phyloP scores from a whole-genome alignment of 2,113 vertebrate species.

The Phoxinus phoxinus region DNA sequence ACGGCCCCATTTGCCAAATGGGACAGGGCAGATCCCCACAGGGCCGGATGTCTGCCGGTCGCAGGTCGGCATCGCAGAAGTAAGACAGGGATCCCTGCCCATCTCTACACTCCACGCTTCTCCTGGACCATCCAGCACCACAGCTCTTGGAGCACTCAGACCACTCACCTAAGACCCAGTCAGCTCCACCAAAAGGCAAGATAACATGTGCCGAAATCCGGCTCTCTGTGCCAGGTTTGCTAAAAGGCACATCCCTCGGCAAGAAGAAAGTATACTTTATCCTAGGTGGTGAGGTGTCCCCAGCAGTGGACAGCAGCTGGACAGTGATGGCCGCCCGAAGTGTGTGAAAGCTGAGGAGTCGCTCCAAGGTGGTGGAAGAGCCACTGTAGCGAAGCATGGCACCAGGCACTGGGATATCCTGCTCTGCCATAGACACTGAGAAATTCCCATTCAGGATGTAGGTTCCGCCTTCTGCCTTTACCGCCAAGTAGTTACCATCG shows the following conservation, averaged over 20 bases:
- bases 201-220: conserved; percentile 81
- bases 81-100: conserved; percentile 77
- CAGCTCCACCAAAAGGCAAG: conserved; percentile 76
- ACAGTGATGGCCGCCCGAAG: conserved; percentile 86
- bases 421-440: conserved; percentile 89
- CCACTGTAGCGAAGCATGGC: conserved; percentile 94
- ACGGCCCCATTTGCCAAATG: conserved; percentile 83
- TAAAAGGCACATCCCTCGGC: conserved; percentile 83
- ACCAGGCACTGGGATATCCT: conserved; percentile 88
- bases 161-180: conserved; percentile 93
- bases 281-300: conserved; percentile 80
- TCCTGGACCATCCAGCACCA: conserved; percentile 88
- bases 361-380: conserved; percentile 89
- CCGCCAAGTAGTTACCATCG: conserved; percentile 91
- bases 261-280: conserved; percentile 95
- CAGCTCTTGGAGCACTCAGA: conserved; percentile 91
- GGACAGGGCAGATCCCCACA: conserved; percentile 87
- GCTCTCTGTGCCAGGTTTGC: conserved; percentile 76
- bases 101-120: conserved; percentile 86
- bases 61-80: conserved; percentile 82
- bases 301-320: conserved; percentile 85
- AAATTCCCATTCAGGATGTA: conserved; percentile 95
- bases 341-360: conserved; percentile 90
- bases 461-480: conserved; percentile 80
- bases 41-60: conserved; percentile 84